Evolutionary conservation across 2,888 invertebrate genomes (phyloP).

Genomic region (Dione juno): DNA sequence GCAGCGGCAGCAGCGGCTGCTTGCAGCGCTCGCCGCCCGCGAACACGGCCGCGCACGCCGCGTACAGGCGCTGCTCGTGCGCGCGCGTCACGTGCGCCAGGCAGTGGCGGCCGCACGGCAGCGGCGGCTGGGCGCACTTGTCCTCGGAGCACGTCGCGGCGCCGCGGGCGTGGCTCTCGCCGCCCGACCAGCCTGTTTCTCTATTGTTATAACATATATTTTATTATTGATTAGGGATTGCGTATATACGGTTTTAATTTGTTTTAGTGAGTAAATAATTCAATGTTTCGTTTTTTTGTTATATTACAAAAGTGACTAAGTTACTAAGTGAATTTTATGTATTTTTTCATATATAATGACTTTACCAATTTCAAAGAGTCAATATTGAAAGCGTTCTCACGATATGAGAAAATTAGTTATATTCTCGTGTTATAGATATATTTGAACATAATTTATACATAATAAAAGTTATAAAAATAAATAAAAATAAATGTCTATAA

Average conservation of each 20-base stretch:
- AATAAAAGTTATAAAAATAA: not conserved
- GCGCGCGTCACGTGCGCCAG: constrained; percentile 93
- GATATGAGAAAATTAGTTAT: too few relatives aligned
- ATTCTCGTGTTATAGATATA: too few relatives aligned
- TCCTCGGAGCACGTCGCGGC: constrained; percentile 59
- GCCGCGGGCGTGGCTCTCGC: constrained; percentile 66
- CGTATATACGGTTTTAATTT: too few relatives aligned
- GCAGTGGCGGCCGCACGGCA: constrained; percentile 93
- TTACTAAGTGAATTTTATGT: too few relatives aligned
- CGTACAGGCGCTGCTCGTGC: constrained; percentile 89
- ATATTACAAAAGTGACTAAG: too few relatives aligned
- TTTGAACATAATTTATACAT: too few relatives aligned
- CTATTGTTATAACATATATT: constrained; percentile 3
- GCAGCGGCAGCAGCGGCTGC: constrained; percentile 75
- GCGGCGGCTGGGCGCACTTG: constrained; percentile 70
- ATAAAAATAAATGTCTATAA: not conserved
- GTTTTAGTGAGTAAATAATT: too few relatives aligned
- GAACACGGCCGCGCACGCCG: constrained; percentile 78
- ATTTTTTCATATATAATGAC: too few relatives aligned
- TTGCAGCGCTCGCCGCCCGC: constrained; percentile 77
- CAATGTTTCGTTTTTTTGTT: too few relatives aligned
- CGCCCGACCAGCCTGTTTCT: constrained; percentile 43
- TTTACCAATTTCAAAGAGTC: too few relatives aligned
- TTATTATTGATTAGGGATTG: too few relatives aligned
- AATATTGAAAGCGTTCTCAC: too few relatives aligned